Base-by-base conservation (phyloP, 2,888 invertebrate genomes). In the Drosophila atroscutellata region DNA sequence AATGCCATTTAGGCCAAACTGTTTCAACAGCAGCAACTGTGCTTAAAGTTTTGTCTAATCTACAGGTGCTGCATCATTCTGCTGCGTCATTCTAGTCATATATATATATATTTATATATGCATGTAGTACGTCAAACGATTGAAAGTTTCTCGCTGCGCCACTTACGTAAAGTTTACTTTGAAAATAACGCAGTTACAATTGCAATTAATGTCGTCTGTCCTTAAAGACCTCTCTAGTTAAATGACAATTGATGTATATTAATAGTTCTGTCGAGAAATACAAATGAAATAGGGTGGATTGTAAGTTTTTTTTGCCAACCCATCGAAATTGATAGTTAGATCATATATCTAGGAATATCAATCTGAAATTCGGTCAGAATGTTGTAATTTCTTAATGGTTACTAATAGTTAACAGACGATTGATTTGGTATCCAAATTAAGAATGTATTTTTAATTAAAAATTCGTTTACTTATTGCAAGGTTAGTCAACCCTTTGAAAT, bases 161-260 rank as follows among this genome's bases (percentile, higher is more conserved):
- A 77, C 71, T 77, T 72, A 72, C 66, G 26, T 72, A 36, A 72
- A 69, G 61, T 77, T 77, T 66, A 34, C 61, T 72, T 72, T 59
- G 66, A 66, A 72, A 62, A 72, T 13, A 45, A 28, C 54, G 57
- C 60, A 73, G 39, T 34, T 54, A 9, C 34, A 54, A 34, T 9
- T 26, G 13, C 13, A 30, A n/a, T 71, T 71, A 28, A 45, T 37
- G 36, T 20, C 15, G 8, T 8, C 15, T 24, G 24, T 24, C 15
- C 24, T 45, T 24, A 45, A 45, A 8, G 2, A 24, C 15, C 45
- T 20, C 2, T 45, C 7, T 45, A 15, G 3, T 24, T 8, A 45
- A 24, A 45, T 8, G 20, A 15, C 15, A 24, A 24, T 24, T 45
- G 7, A 45, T 45, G 4, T 15, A 15, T 15, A 24, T 15, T 45